These are phyloP conservation scores for Drosophila lacteicornis DNA, from an alignment of 1,140 invertebrate genomes.

Conservation along the genomic window DNA sequence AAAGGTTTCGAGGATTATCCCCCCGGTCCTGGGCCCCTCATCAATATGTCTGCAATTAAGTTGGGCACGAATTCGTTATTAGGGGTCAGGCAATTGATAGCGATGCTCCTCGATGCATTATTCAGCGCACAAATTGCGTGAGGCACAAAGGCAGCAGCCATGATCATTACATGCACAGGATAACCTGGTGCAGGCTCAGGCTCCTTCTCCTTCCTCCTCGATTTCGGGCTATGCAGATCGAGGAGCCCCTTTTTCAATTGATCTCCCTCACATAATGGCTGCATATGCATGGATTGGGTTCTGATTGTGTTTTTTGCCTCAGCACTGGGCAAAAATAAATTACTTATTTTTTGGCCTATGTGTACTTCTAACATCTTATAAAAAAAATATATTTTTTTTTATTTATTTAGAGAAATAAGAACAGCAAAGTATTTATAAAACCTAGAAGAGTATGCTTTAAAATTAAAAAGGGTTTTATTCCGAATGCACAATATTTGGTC, in stretches of 20 bases:
- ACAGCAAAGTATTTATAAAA: no score
- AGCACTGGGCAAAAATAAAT: constrained; percentile 5
- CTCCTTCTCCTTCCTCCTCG: constrained; percentile 1
- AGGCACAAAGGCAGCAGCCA: constrained; percentile 49
- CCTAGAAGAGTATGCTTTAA: no score
- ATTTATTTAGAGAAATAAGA: no score
- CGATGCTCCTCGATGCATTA: constrained; percentile 33
- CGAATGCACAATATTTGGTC: no score
- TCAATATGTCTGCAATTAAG: constrained; percentile 69
- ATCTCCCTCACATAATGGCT: constrained; percentile 45
- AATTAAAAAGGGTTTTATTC: no score
- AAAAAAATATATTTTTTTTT: no score
- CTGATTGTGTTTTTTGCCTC: constrained; percentile 26
- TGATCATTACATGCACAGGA: constrained; percentile 56
- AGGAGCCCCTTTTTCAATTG: constrained; percentile 14
- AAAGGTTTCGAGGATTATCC: constrained; percentile 56
- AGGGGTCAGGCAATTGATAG: constrained; percentile 65
- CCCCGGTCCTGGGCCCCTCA: constrained; percentile 30
- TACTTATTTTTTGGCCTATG: not conserved
- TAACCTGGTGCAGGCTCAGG: constrained; percentile 54
- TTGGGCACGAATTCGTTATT: constrained; percentile 66
- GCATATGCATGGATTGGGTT: constrained; percentile 30
- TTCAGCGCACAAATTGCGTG: constrained; percentile 56
- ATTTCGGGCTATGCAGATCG: constrained; percentile 30
- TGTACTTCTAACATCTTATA: no score